phyloP scores from a whole-genome alignment of 2,797 vertebrate species.

The Peromyscus attwateri region DNA sequence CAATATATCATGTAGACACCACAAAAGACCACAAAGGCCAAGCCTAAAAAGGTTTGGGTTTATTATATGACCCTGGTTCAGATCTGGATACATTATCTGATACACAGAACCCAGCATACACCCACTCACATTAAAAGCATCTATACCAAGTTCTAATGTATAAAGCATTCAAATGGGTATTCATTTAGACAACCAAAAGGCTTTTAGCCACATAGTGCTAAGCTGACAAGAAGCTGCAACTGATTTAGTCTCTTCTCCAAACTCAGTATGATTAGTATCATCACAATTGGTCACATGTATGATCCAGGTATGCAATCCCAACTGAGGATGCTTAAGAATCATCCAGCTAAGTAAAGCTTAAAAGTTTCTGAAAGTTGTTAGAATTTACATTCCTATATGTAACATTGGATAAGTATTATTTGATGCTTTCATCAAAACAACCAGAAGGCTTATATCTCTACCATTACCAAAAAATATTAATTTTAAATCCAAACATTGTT shows the following conservation, averaged over 20 bases:
- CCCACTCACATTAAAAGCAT: not conserved
- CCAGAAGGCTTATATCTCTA: constrained; percentile 3
- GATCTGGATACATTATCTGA: not conserved
- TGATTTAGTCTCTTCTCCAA: constrained; percentile 22
- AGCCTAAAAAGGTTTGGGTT: not conserved
- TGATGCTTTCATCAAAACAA: not conserved
- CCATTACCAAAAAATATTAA: constrained; percentile 2
- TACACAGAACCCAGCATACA: constrained; percentile 12
- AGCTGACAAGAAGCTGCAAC: not conserved
- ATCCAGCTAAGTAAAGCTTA: not conserved
- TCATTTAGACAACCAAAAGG: not conserved
- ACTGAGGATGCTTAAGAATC: not conserved
- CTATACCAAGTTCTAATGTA: constrained; percentile 5
- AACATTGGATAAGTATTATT: not conserved
- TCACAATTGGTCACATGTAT: not conserved
- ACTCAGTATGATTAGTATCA: constrained; percentile 7
- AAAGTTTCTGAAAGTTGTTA: not conserved
- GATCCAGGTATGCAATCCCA: not conserved
- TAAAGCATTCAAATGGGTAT: not conserved
- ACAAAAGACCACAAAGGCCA: not conserved
- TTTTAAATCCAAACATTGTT: constrained; percentile 31
- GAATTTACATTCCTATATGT: constrained; percentile 7
- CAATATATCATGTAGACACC: not conserved
- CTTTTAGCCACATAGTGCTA: not conserved
- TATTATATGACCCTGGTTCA: not conserved